Base-by-base conservation (phyloP, 2,797 vertebrate species). In the Fringilla coelebs region DNA sequence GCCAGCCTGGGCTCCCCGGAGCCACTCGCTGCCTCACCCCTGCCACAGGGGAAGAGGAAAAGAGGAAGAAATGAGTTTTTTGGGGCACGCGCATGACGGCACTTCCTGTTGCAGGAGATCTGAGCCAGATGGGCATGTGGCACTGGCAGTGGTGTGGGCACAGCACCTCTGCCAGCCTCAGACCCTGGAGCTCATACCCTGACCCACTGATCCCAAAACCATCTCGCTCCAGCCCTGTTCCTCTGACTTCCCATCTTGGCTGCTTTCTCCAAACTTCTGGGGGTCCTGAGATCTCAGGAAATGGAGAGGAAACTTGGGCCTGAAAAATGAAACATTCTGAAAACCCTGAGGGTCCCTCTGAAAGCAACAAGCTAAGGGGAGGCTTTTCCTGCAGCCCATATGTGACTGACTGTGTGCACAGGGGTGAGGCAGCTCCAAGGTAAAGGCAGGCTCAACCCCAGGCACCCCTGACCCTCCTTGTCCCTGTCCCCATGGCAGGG, bases 1-100 rank as follows among this genome's bases (percentile, higher is more conserved):
- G 99, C 97, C 96, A 97, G 98, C 89, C 96, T 97, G 96, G 95
- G 89, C 90, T 32, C 95, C 93, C 94, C 48, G 49, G 96, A 87
- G 92, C 91, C 29, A 16, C 51, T 79, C 8, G 34, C 76, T 17
- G 67, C 91, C 93, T 97, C 94, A 97, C 90, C 80, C 38, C 96
- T 97, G 77, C 49, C 85, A 17, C 79, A 17, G 85, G 90, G 78
- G 85, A 94, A 94, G 77, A 94, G 72, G 79, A 82, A 85, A 92
- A 91, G 94, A 93, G 95, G 93, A 97, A 93, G 95, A 96, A 89
- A 80, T 8, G 0, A 49, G 17, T 5, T 7, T 45, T 92, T 65
- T 7, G 52, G 79, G 89, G 87, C 68, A 12, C 20, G 28, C 22
- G 15, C 48, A 18, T 60, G 71, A 94, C 41, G 15, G 24, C 0